Percentiles rank a stretch among this genome's conserved stretches.
phyloP scores from a whole-genome alignment of 2,888 invertebrate genomes.

The Scaptomyza flava region DNA sequence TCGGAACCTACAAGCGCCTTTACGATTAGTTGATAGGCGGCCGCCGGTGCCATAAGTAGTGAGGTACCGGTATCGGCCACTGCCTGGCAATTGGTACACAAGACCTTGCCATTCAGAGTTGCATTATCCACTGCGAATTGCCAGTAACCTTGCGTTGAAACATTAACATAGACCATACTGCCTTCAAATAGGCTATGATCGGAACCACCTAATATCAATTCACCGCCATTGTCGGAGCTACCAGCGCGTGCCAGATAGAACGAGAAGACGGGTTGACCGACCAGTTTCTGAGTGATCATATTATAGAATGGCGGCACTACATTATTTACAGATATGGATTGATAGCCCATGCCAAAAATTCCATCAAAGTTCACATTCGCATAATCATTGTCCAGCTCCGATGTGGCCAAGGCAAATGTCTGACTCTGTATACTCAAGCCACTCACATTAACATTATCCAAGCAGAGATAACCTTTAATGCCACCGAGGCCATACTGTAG shows the following conservation, averaged over 20 bases:
- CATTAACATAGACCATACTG: slow-evolving; percentile 88
- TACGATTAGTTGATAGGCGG: slow-evolving; percentile 14
- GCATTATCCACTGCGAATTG: slow-evolving; percentile 94
- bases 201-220: slow-evolving; percentile 95
- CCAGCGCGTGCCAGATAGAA: slow-evolving; percentile 94
- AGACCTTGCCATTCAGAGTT: slow-evolving; percentile 85
- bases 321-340: slow-evolving; percentile 92
- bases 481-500: slow-evolving; percentile 93
- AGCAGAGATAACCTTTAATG: slow-evolving; percentile 42
- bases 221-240: slow-evolving; percentile 89
- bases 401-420: slow-evolving; percentile 96
- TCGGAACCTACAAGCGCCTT: background rate
- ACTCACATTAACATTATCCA: slow-evolving; percentile 87
- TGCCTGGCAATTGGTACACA: slow-evolving; percentile 87
- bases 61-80: slow-evolving; percentile 98
- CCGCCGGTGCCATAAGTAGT: slow-evolving; percentile 88
- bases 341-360: slow-evolving; percentile 96
- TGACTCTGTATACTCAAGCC: slow-evolving; percentile 89
- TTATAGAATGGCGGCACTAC: slow-evolving; percentile 96
- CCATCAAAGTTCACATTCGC: slow-evolving; percentile 98
- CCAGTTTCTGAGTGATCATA: slow-evolving; percentile 91
- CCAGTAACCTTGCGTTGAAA: slow-evolving; percentile 95
- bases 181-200: slow-evolving; percentile 93
- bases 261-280: slow-evolving; percentile 91
- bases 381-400: slow-evolving; percentile 93